Percentiles rank a stretch among this genome's conserved stretches.
Evolutionary conservation across 2,888 invertebrate species (phyloP).

Genomic region (Tetragnatha montana): DNA sequence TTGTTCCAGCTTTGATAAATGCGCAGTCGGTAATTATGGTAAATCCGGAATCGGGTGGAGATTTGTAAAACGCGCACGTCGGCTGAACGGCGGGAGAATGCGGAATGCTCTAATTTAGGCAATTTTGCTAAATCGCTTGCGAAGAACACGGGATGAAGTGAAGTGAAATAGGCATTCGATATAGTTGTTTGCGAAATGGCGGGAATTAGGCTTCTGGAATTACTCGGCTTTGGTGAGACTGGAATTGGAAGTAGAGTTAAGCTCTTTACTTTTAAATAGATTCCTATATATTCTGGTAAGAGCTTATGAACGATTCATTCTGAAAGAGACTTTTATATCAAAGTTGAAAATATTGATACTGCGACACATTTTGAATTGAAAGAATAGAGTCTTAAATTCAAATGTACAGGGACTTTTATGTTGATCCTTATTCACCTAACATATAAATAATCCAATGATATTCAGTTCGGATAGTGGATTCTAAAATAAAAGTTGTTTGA

Average conservation of each 20-base stretch:
- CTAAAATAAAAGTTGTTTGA: too few species aligned
- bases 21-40: conserved; percentile 37
- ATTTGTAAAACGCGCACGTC: conserved; percentile 39
- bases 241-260: neutral
- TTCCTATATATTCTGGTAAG: conserved; percentile 1
- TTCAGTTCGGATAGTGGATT: too few species aligned
- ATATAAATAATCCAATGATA: too few species aligned
- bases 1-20: conserved; percentile 52
- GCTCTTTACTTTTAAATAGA: conserved; percentile 15
- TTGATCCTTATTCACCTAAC: too few species aligned
- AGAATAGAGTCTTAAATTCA: too few species aligned
- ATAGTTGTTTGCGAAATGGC: conserved; percentile 10
- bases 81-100: conserved; percentile 23
- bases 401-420: too few species aligned
- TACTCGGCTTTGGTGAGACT: conserved; percentile 22
- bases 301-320: neutral
- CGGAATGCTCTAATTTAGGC: conserved; percentile 45
- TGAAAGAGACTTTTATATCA: too few species aligned
- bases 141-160: conserved; percentile 25
- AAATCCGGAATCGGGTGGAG: conserved; percentile 47
- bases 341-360: too few species aligned
- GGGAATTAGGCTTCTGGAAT: conserved; percentile 37
- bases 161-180: conserved; percentile 45
- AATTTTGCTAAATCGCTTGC: conserved; percentile 51
- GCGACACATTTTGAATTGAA: too few species aligned